A percentile compares a stretch with the other conserved stretches of the same genome.
These are phyloP conservation scores for Neolamprologus devosi DNA, from an alignment of 2,113 vertebrate species.

Conservation along the genomic window DNA sequence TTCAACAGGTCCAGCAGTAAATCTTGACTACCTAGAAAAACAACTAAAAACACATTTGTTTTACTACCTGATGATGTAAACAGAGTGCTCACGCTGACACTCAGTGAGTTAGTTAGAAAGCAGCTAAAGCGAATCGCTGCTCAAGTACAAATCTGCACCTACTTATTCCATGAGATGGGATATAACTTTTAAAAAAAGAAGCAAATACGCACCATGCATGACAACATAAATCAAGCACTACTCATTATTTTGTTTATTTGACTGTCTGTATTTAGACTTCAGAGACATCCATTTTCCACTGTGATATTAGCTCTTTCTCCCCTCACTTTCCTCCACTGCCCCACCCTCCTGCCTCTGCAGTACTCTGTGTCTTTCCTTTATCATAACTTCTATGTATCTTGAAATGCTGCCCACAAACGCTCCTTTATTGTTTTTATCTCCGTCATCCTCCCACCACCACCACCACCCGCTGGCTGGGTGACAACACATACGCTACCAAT, in stretches of 20 bases:
- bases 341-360: conserved; percentile 38
- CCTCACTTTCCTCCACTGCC: background rate
- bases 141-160: background rate
- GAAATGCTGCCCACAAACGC: conserved; percentile 50
- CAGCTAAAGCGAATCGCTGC: background rate
- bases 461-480: conserved; percentile 27
- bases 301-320: background rate
- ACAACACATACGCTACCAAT: conserved; percentile 45
- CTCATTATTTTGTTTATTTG: background rate
- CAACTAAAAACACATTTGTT: background rate
- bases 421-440: conserved; percentile 35
- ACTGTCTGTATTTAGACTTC: background rate
- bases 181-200: background rate
- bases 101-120: background rate
- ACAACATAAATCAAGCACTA: background rate
- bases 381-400: conserved; percentile 53
- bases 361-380: conserved; percentile 36
- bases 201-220: background rate
- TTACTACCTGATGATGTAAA: background rate
- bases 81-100: background rate
- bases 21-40: background rate
- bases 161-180: background rate
- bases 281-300: background rate
- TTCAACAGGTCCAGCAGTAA: background rate
- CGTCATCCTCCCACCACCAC: background rate